Evolutionary conservation across 2,888 invertebrate genomes (phyloP), one percentile per base, ranked within the genome.

Genomic region (Girardia tigrina): DNA sequence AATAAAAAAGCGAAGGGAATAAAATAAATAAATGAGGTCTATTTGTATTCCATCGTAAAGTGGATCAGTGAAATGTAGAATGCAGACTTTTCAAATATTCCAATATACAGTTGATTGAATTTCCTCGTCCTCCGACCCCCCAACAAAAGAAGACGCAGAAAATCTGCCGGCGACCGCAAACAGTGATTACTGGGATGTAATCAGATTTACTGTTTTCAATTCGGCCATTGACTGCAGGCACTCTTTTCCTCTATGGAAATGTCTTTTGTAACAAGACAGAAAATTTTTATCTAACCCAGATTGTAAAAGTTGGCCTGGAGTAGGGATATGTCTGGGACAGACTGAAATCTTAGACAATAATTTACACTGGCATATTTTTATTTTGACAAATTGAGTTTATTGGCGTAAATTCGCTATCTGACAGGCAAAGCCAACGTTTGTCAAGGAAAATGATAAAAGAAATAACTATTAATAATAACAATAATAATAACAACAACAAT

Each of bases 201-300:
- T 56, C 56, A 56, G 56, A 56, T 56, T 56, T 56, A 56, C 56
- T 56, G 56, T 56, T 56, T 56, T 56, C 56, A 56, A 56, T 56
- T 56, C 23, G 56, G 56, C 23, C 56, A 56, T 56, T 56, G 56
- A 56, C 4, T 56, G 56, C 56, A 56, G 56, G 56, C 56, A 56
- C n/a, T 56, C 23, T 56, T 56, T 56, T 23, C 23, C 56, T n/a
- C 56, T n/a, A 56, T 12, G 56, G 23, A 56, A 56, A 56, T 56
- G n/a, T n/a, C 56, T 56, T 56, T 56, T n/a, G 56, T 56, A 56
- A 56, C 56, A 56, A 56, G 56, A 56, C 8, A 56, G 56, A 56
- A 56, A n/a, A 56, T 56, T 56, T 56, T 16, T 56, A 56, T 56
- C 56, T 56, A n/a, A 23, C 6, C 20, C 56, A 56, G 56, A 56